phyloP scores from a whole-genome alignment of 2,888 invertebrate genomes.

The Hydrotaea cyrtoneurina region DNA sequence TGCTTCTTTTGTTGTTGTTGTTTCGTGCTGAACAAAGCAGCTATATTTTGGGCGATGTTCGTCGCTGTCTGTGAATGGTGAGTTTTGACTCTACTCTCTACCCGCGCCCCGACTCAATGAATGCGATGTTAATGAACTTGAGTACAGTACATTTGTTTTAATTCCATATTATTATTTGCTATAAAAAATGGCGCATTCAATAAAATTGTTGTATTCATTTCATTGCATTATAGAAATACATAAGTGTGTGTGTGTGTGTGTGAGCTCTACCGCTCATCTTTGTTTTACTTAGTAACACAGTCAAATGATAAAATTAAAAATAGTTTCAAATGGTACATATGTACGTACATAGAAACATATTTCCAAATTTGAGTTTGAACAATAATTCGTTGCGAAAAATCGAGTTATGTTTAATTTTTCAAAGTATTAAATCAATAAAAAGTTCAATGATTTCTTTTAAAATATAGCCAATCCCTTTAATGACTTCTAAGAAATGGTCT shows the following conservation, averaged over 20 bases:
- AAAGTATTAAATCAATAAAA: too few species aligned
- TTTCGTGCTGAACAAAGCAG: neutral
- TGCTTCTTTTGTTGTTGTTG: neutral
- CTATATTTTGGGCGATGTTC: neutral
- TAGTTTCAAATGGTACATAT: too few species aligned
- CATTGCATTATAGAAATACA: neutral
- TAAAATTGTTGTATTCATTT: neutral
- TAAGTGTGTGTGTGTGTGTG: neutral
- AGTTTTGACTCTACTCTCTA: neutral
- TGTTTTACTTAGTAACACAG: too few species aligned
- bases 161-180: too few species aligned
- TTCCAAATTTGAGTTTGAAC: too few species aligned
- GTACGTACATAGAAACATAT: too few species aligned
- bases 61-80: neutral
- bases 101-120: neutral
- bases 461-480: too few species aligned
- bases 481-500: too few species aligned
- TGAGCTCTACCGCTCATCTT: neutral
- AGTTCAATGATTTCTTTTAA: too few species aligned
- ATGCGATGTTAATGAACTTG: constrained; percentile 61
- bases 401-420: too few species aligned
- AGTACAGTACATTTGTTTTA: constrained; percentile 13
- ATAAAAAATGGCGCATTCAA: neutral
- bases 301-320: too few species aligned
- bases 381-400: too few species aligned